Conservation (phyloP, 2,797 vertebrate genomes). For the Hippocampus kuda region DNA sequence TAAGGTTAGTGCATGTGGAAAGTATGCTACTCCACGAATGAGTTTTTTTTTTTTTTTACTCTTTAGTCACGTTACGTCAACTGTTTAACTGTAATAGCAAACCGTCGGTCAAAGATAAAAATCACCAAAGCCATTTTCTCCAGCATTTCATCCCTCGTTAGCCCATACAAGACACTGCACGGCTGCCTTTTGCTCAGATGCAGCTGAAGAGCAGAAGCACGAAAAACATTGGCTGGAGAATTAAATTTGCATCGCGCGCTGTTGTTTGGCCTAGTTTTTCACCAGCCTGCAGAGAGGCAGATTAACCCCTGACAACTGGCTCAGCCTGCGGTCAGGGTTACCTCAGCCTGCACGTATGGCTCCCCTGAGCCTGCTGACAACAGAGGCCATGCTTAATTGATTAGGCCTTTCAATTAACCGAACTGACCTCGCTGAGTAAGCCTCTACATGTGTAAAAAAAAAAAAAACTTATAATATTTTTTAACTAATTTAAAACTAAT, state of each 20-base stretch:
- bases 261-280: constrained; percentile 57
- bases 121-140: neutral
- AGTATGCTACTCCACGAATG: neutral
- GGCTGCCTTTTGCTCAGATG: neutral
- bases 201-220: neutral
- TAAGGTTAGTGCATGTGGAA: neutral
- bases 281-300: constrained; percentile 31
- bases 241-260: constrained; percentile 48
- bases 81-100: neutral
- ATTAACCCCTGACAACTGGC: constrained; percentile 57
- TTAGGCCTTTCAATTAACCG: constrained; percentile 58
- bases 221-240: constrained; percentile 34
- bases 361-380: constrained; percentile 28
- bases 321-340: constrained; percentile 24
- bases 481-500: too few relatives aligned
- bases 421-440: constrained; percentile 39
- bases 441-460: neutral
- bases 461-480: too few relatives aligned
- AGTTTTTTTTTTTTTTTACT: too few relatives aligned
- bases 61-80: neutral
- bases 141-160: neutral
- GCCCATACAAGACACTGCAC: neutral
- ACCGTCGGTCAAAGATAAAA: neutral
- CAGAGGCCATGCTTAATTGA: constrained; percentile 58
- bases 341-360: constrained; percentile 13